Percentiles rank a stretch among this genome's conserved stretches.
These are phyloP conservation scores for Trichogramma pretiosum DNA, from an alignment of 1,140 invertebrate species.

Conservation along the genomic window DNA sequence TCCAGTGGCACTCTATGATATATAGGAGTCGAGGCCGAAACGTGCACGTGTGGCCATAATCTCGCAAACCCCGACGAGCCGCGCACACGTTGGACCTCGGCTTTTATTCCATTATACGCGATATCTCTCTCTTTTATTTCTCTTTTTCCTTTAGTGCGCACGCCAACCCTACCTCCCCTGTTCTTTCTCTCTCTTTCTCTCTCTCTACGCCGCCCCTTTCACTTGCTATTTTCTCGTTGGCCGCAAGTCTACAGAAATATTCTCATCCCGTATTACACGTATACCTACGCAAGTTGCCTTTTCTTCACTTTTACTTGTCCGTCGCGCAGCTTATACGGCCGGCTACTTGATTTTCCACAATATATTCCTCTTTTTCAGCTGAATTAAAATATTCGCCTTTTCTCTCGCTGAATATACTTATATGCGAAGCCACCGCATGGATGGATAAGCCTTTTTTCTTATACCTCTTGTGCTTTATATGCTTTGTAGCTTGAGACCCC, in stretches of 20 bases:
- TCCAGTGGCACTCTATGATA: too few relatives aligned
- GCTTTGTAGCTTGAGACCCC: slow-evolving; percentile 13
- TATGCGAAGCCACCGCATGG: too few relatives aligned
- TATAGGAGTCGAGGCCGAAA: too few relatives aligned
- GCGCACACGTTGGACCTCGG: too few relatives aligned
- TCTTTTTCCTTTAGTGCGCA: too few relatives aligned
- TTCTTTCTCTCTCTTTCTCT: neutral
- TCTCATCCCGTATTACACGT: too few relatives aligned
- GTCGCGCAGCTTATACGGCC: neutral
- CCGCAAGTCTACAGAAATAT: too few relatives aligned
- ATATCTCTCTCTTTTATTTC: neutral
- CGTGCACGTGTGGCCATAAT: too few relatives aligned
- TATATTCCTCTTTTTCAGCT: neutral
- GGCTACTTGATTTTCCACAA: slow-evolving; percentile 2
- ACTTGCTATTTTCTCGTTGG: neutral
- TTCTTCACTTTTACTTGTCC: slow-evolving; percentile 10
- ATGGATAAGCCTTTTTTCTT: too few relatives aligned
- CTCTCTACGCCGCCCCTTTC: neutral
- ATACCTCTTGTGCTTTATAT: neutral
- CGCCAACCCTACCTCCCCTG: too few relatives aligned
- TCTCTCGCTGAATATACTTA: neutral
- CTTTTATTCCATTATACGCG: neutral
- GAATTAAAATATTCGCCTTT: slow-evolving; percentile 16
- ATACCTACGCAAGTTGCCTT: too few relatives aligned
- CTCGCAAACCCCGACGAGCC: too few relatives aligned